Evolutionary conservation across 2,113 vertebrate genomes (phyloP).

Genomic region (Periophthalmodon schlosseri): DNA sequence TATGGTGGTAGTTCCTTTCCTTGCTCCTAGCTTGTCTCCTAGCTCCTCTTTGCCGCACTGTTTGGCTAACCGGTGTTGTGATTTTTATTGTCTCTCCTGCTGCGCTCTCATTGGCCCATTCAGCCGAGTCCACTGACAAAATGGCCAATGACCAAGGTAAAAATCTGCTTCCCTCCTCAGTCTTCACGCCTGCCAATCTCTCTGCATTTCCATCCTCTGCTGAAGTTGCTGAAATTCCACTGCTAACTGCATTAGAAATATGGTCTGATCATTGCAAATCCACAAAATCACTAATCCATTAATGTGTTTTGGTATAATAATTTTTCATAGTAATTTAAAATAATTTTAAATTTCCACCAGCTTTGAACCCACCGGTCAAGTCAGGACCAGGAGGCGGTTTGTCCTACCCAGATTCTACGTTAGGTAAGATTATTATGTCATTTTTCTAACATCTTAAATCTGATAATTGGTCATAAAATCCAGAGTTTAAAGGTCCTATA

Average conservation of each 20-base stretch:
- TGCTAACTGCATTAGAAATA: constrained; percentile 16
- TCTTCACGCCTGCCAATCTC: constrained; percentile 18
- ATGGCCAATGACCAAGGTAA: constrained; percentile 99
- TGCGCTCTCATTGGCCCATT: constrained; percentile 81
- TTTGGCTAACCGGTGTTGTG: constrained; percentile 79
- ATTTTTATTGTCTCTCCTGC: constrained; percentile 84
- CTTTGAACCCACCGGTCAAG: constrained; percentile 84
- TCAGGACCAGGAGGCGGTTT: constrained; percentile 71
- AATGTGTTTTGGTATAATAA: not conserved
- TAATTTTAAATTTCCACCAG: constrained; percentile 64
- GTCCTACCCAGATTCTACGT: constrained; percentile 73
- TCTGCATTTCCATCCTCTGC: constrained; percentile 36
- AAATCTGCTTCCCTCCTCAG: constrained; percentile 55
- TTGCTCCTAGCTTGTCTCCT: constrained; percentile 23
- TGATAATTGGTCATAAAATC: too few species aligned
- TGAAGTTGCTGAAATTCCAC: constrained; percentile 24
- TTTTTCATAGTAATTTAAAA: not conserved
- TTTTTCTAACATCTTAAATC: not conserved
- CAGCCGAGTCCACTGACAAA: constrained; percentile 99
- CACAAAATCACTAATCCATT: not conserved
- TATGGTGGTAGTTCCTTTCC: not conserved
- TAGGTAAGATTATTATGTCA: constrained; percentile 79
- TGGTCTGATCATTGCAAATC: not conserved
- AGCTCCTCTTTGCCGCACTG: constrained; percentile 51
- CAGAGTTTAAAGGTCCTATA: too few species aligned